phyloP scores from a whole-genome alignment of 2,113 vertebrate genomes.

The Trogon melanurus region DNA sequence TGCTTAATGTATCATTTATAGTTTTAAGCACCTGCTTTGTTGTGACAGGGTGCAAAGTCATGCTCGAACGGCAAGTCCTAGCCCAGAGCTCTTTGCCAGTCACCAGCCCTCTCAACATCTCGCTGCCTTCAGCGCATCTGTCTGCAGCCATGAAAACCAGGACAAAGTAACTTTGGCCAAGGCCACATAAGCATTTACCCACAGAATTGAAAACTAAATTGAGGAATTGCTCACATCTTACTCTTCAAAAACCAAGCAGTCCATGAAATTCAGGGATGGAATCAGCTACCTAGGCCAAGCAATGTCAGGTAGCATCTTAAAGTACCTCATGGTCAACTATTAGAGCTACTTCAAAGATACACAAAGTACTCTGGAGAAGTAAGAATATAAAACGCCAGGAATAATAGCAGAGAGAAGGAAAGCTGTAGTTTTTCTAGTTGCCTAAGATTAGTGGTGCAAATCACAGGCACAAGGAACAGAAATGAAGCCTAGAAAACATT shows the following conservation, averaged over 20 bases:
- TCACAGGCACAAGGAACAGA: not conserved
- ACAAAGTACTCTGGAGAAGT: not conserved
- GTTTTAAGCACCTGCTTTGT: not conserved
- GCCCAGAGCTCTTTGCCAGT: not conserved
- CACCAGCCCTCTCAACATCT: not conserved
- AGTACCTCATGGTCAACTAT: not conserved
- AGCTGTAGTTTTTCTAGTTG: not conserved
- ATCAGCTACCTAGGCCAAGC: not conserved
- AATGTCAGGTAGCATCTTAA: not conserved
- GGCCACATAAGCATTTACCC: not conserved
- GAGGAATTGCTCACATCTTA: not conserved
- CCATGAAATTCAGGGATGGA: not conserved
- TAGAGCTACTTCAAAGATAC: not conserved
- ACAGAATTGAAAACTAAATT: not conserved
- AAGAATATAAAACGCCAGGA: not conserved
- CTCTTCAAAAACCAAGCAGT: not conserved
- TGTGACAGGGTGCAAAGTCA: not conserved
- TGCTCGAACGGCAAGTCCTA: not conserved
- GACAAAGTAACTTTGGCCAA: not conserved
- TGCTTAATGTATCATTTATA: not conserved
- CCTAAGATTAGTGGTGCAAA: not conserved
- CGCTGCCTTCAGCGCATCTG: not conserved
- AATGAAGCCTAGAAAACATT: not conserved
- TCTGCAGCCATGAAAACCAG: not conserved
- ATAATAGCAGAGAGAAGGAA: not conserved